Base-by-base conservation (phyloP, 2,797 vertebrate species). In the Gouania willdenowi region DNA sequence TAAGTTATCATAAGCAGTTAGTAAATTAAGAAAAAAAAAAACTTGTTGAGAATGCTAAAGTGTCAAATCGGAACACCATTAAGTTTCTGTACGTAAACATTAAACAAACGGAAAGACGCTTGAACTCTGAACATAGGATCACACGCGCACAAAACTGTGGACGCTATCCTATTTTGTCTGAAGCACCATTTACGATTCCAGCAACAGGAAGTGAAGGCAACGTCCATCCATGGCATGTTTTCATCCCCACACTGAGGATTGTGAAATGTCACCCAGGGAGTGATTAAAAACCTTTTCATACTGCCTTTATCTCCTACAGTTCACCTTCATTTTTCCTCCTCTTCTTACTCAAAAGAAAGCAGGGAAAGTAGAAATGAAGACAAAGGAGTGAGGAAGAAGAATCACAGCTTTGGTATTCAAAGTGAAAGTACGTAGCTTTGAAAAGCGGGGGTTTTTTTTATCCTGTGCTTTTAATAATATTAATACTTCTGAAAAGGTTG, bases 401-500 rank as follows among this genome's bases (percentile, higher is more conserved):
- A 57, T 75, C 51, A 75, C 68, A 84, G 74, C 62, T 81, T 84
- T 81, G 71, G 72, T 86, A 74, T 81, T 75, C 41, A 62, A 44
- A 51, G 29, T 53, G 42, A 36, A 42, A 47, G 39, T 41, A 10
- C 10, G 10, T 28, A 6, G 26, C 55, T 61, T 30, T 25, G n/a
- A n/a, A n/a, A n/a, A n/a, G n/a, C n/a, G n/a, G n/a, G n/a, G n/a
- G n/a, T n/a, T n/a, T n/a, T n/a, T n/a, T n/a, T n/a, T n/a, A n/a
- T n/a, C n/a, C n/a, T n/a, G n/a, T n/a, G n/a, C n/a, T n/a, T n/a
- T n/a, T n/a, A n/a, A n/a, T n/a, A n/a, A n/a, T 35, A 28, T 32
- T 27, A 59, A 80, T 35, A 70, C 67, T 51, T 36, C n/a, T 56
- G 22, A 30, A 40, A 41, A 40, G 25, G 56, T 8, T 59, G 8